phyloP scores from a whole-genome alignment of 2,113 vertebrate genomes.

The Stegastes partitus region DNA sequence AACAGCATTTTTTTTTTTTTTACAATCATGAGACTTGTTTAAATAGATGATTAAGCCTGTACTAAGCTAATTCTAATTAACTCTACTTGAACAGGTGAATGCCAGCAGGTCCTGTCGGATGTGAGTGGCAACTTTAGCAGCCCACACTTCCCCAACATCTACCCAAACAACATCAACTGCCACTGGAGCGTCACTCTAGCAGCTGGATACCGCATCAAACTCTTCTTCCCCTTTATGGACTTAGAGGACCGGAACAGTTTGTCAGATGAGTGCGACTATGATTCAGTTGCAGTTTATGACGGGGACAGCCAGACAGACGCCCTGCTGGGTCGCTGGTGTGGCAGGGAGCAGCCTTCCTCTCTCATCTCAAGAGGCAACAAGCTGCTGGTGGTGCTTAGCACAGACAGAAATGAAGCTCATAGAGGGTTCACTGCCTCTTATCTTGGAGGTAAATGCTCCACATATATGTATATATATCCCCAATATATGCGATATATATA shows the following conservation, averaged over 20 bases:
- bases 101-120: constrained; percentile 90
- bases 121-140: constrained; percentile 94
- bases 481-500: too few species aligned
- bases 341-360: constrained; percentile 81
- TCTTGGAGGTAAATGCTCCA: constrained; percentile 88
- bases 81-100: constrained; percentile 87
- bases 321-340: constrained; percentile 92
- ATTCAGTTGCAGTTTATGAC: constrained; percentile 90
- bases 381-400: constrained; percentile 91
- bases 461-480: too few species aligned
- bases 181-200: constrained; percentile 91
- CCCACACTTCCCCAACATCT: constrained; percentile 91
- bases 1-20: background rate
- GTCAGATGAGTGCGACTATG: constrained; percentile 90
- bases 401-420: constrained; percentile 89
- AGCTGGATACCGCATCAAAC: constrained; percentile 88
- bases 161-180: constrained; percentile 97
- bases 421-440: constrained; percentile 92
- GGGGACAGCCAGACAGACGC: constrained; percentile 84
- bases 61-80: background rate
- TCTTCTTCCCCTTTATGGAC: constrained; percentile 91
- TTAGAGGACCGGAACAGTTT: constrained; percentile 92
- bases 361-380: constrained; percentile 88
- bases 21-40: background rate
- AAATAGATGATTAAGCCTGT: background rate